A percentile compares a stretch with the other conserved stretches of the same genome.
These are phyloP conservation scores for Pantherophis guttatus DNA, from an alignment of 2,113 vertebrate genomes.

Conservation along the genomic window DNA sequence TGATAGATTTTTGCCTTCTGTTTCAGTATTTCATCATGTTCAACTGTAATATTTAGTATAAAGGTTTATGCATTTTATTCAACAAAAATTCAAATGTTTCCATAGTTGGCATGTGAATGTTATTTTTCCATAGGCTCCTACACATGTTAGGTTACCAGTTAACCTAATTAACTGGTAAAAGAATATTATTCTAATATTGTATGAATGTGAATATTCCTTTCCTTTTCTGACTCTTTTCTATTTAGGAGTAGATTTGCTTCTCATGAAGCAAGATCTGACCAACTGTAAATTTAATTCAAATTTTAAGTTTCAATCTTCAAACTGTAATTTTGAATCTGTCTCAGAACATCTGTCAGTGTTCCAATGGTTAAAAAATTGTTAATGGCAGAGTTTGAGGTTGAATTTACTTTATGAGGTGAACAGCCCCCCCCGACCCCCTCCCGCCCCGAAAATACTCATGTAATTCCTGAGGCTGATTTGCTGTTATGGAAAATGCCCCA, in stretches of 20 bases:
- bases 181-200: neutral
- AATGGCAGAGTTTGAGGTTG: neutral
- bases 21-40: neutral
- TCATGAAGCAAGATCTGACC: neutral
- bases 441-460: too few species aligned
- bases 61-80: neutral
- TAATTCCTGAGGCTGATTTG: neutral
- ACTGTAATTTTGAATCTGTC: neutral
- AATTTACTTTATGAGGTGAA: neutral
- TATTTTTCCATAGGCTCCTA: neutral
- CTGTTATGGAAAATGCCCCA: neutral
- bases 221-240: neutral
- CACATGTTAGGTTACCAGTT: too few species aligned
- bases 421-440: too few species aligned
- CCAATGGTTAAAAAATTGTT: neutral
- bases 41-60: neutral
- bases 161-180: neutral
- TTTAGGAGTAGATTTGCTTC: neutral
- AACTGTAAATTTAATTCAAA: neutral
- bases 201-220: neutral
- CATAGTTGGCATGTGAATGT: neutral
- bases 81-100: too few species aligned
- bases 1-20: neutral
- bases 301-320: neutral
- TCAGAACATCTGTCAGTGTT: neutral